Base-by-base conservation (phyloP, 2,797 vertebrate genomes). In the Tapirus indicus region DNA sequence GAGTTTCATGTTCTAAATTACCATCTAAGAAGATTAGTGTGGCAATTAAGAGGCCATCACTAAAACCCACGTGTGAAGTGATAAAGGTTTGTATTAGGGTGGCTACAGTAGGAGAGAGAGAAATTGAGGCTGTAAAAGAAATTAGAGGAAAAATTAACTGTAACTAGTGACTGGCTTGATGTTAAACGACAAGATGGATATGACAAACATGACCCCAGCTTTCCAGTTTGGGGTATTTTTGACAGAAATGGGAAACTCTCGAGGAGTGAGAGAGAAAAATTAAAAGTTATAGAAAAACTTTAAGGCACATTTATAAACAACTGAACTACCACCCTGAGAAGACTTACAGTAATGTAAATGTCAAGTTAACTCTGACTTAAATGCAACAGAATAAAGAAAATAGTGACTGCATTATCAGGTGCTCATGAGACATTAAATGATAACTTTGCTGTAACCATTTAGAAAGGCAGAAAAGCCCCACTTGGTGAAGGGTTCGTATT, bases 381-480 rank as follows among this genome's bases (percentile, higher is more conserved):
- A 79, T 86, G 88, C 23, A 91, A 88, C 3, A 89, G 44, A 95
- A 82, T 94, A 92, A 95, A 95, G 41, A 95, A 96, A 94, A 94
- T 88, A 78, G 25, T 66, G 54, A 82, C 41, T 83, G 5, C 9
- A 88, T 94, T 93, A 85, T 66, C 68, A 92, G 35, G 27, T 91
- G 25, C 52, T 95, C n/a, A 16, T 47, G 56, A 89, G 74, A 94
- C 16, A 94, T 78, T 97, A 96, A 80, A 88, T 54, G 10, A 71
- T 38, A 82, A 88, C 35, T 77, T 82, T 74, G 32, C 35, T 82
- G 18, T 54, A 88, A 95, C n/a, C 12, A 79, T 66, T 91, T 96
- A 88, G 52, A 95, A 97, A 92, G 58, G 6, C 32, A 92, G 64
- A 68, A 52, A 75, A 75, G 41, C 35, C 68, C 68, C 44, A 64